These are phyloP conservation scores for Leptonema lineaticorne DNA, from an alignment of 1,140 invertebrate species.

Conservation along the genomic window DNA sequence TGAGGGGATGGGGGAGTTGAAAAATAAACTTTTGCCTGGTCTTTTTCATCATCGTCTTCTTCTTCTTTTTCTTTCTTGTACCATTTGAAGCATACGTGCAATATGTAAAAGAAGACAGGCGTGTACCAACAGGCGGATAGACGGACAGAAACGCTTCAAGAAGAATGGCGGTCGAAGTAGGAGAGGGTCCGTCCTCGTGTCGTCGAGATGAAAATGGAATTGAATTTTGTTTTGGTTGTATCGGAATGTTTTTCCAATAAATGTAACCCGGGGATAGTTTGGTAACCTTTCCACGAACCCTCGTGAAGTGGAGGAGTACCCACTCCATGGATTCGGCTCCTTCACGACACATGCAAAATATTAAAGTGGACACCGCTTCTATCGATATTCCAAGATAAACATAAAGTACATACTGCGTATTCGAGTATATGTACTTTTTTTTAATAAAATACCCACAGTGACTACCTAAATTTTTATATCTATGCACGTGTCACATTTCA, in stretches of 20 bases:
- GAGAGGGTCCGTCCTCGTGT: constrained; percentile 19
- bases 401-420: neutral
- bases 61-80: no score
- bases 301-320: neutral
- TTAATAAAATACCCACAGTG: neutral
- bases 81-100: constrained; percentile 10
- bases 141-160: constrained; percentile 7
- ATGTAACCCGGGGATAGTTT: constrained; percentile 37
- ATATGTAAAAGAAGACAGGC: constrained; percentile 20
- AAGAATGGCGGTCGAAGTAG: constrained; percentile 17
- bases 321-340: no score
- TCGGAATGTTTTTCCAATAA: constrained; percentile 43
- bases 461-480: no score
- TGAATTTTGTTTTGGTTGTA: constrained; percentile 43
- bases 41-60: no score
- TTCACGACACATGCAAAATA: constrained; percentile 16
- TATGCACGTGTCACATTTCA: no score
- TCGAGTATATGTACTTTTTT: neutral
- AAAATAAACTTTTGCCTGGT: constrained; percentile 10
- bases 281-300: constrained; percentile 35
- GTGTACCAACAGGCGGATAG: neutral
- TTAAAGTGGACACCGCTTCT: constrained; percentile 12
- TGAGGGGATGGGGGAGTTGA: neutral
- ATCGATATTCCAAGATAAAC: constrained; percentile 12
- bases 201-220: constrained; percentile 41